Conservation (phyloP, 2,797 vertebrate species). For the Argyrosomus regius region DNA sequence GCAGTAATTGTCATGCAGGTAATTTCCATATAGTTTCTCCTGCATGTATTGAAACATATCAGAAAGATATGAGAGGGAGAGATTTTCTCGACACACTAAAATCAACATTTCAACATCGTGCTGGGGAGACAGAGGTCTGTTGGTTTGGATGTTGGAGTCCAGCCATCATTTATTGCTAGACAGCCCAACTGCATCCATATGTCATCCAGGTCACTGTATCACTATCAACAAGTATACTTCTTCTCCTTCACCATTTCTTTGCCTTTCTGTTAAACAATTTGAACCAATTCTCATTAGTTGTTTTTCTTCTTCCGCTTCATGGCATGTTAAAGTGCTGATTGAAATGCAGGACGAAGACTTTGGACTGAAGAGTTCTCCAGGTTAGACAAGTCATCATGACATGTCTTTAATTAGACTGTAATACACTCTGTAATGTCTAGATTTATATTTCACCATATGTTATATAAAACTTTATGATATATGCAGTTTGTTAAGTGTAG, state of each 20-base stretch:
- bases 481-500: constrained; percentile 26
- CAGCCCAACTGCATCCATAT: constrained; percentile 58
- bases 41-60: constrained; percentile 4
- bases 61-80: background rate
- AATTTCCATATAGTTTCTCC: constrained; percentile 11
- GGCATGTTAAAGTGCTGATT: constrained; percentile 87
- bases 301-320: constrained; percentile 82
- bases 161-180: constrained; percentile 33
- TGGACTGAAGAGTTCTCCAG: constrained; percentile 85
- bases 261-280: constrained; percentile 71
- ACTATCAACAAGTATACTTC: constrained; percentile 59
- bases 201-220: constrained; percentile 65
- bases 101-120: constrained; percentile 6
- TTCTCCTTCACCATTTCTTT: constrained; percentile 68
- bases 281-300: constrained; percentile 77
- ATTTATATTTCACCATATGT: constrained; percentile 25
- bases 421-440: constrained; percentile 36
- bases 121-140: constrained; percentile 15
- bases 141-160: constrained; percentile 33
- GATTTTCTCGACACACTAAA: constrained; percentile 1
- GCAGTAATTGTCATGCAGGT: constrained; percentile 7
- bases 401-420: constrained; percentile 63
- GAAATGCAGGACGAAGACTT: constrained; percentile 87
- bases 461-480: constrained; percentile 19
- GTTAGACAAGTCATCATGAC: constrained; percentile 81